These are phyloP conservation scores for Bugulina stolonifera DNA, from an alignment of 2,888 invertebrate species.

Conservation along the genomic window DNA sequence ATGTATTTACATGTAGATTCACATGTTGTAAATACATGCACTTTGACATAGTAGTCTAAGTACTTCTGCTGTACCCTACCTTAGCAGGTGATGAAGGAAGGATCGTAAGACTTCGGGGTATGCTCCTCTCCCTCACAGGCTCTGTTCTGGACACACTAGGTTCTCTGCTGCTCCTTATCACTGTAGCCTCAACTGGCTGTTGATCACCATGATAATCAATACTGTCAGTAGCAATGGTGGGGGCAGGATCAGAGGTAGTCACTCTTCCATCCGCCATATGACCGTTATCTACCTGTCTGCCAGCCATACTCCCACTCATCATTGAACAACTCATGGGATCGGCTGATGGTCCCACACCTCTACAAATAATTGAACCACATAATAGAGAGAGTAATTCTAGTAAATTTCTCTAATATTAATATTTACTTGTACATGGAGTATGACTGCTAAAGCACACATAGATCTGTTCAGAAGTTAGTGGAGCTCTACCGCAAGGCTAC, in stretches of 20 bases:
- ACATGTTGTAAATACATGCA: no score
- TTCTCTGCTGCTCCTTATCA: not conserved
- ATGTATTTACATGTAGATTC: no score
- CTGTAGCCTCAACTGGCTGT: not conserved
- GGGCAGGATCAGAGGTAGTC: not conserved
- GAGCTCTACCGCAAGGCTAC: no score
- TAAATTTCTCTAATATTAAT: no score
- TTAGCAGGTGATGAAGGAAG: not conserved
- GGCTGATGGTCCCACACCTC: constrained; percentile 21
- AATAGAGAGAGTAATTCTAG: no score
- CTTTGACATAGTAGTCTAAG: no score
- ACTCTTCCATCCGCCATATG: not conserved
- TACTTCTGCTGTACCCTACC: not conserved
- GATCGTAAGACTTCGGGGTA: not conserved
- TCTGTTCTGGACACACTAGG: not conserved
- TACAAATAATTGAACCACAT: no score
- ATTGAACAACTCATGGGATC: not conserved
- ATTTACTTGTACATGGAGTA: no score
- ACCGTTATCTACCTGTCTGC: not conserved
- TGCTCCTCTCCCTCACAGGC: constrained; percentile 1
- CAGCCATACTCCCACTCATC: constrained; percentile 6
- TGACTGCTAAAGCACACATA: no score
- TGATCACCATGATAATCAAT: not conserved
- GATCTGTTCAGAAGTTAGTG: no score
- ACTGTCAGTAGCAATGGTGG: not conserved